Evolutionary conservation across 2,113 vertebrate genomes (phyloP).

Genomic region (Tinamus guttatus): DNA sequence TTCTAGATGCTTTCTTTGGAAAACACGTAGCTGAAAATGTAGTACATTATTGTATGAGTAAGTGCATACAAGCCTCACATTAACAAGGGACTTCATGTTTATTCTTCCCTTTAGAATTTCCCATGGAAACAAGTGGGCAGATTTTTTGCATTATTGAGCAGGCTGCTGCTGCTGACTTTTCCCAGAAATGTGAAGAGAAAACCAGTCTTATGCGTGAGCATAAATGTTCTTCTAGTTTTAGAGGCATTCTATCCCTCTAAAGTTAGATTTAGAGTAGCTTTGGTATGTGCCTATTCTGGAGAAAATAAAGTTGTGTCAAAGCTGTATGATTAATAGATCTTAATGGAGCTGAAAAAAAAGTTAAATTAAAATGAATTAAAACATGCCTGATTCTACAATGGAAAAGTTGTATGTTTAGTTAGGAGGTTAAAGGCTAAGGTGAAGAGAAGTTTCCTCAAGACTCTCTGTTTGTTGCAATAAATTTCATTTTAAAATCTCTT

Average conservation of each 20-base stretch:
- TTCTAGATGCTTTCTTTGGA: constrained; percentile 17
- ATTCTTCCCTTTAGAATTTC: constrained; percentile 51
- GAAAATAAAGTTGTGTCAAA: constrained; percentile 7
- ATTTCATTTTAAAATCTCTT: neutral
- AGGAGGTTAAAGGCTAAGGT: neutral
- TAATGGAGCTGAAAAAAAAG: neutral
- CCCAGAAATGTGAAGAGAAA: neutral
- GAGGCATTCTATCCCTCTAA: neutral
- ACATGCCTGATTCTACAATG: constrained; percentile 7
- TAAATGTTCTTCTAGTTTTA: constrained; percentile 1
- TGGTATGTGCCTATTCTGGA: constrained; percentile 38
- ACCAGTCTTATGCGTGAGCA: neutral
- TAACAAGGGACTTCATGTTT: constrained; percentile 48
- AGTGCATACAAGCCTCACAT: constrained; percentile 24
- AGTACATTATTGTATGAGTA: constrained; percentile 52
- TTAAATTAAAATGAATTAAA: neutral
- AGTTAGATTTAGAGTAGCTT: constrained; percentile 27
- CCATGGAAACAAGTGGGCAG: constrained; percentile 70
- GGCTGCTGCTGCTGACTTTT: constrained; percentile 11
- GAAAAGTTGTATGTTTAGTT: neutral
- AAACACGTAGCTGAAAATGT: constrained; percentile 38
- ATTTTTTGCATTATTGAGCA: constrained; percentile 53
- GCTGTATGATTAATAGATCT: constrained; percentile 41
- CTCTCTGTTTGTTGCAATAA: constrained; percentile 14
- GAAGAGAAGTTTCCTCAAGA: neutral